These are phyloP conservation scores for Alectoris magna DNA, from an alignment of 2,797 vertebrate species.

Conservation along the genomic window DNA sequence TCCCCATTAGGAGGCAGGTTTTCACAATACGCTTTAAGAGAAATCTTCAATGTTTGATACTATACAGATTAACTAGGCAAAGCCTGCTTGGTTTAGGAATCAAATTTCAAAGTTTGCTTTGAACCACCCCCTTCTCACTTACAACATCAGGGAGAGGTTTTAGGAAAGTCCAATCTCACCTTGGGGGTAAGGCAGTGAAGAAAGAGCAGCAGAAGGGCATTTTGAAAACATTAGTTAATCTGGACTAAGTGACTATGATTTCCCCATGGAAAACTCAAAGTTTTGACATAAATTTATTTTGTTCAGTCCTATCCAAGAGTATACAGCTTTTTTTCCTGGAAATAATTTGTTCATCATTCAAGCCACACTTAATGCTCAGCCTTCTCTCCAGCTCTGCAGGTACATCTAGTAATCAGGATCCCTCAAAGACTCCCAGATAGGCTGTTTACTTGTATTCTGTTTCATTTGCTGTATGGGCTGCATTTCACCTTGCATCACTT, in stretches of 20 bases:
- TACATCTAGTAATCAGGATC: neutral
- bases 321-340: neutral
- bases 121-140: neutral
- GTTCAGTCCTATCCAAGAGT: neutral
- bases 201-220: fast-evolving
- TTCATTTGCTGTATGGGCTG: neutral
- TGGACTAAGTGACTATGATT: neutral
- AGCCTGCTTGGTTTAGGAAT: neutral
- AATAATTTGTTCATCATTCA: neutral
- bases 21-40: neutral
- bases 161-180: neutral
- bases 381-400: neutral
- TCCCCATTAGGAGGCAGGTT: neutral
- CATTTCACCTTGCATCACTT: neutral
- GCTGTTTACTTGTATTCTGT: neutral
- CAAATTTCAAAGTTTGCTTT: neutral
- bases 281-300: neutral
- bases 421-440: neutral
- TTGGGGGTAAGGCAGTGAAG: neutral
- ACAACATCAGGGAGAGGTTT: neutral
- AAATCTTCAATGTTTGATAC: neutral
- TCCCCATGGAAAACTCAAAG: neutral
- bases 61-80: neutral
- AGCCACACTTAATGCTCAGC: neutral
- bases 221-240: neutral